Base-by-base conservation (phyloP, 2,888 invertebrate genomes). In the Megaustenia siamemsis region DNA sequence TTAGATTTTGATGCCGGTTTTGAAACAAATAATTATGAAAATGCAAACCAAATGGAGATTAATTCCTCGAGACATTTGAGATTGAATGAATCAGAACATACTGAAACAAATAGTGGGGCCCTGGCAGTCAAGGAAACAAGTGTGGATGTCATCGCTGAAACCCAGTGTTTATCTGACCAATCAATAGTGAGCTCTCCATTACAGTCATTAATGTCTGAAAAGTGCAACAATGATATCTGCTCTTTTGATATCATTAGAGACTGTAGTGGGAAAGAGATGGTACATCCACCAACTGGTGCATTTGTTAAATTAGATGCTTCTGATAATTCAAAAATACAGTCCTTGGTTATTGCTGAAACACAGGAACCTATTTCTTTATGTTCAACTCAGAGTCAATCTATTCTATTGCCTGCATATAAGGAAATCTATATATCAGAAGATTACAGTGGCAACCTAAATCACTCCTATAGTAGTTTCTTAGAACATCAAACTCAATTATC, bases 311-410 rank as follows among this genome's bases (percentile, higher is more conserved):
- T 38, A 21, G 10, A 24, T 71, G 18, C 73, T 49, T 10, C 5
- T 38, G 3, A 6, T 2, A 45, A 28, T 12, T 1, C 24, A 18
- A n/a, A 73, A 35, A 45, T 45, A 49, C 49, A 73, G 49, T 28
- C 73, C 24, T 1, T 32, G 21, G 49, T 35, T 32, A 35, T 73
- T 49, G 49, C 28, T 73, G 73, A 49, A 15, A 49, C 32, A 6
- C 78, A 78, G 66, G 78, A 66, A 78, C 63, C 78, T 28, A 3
- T 40, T 40, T 63, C 78, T 32, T 43, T 18, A 60, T 43, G 60
- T 40, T 78, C 78, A 43, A 8, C 18, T 66, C 43, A 18, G 24
- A 63, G 63, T 28, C 78, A 78, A 45, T 78, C 78, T 45, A 78
- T 78, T 28, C 78, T 78, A 8, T 45, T 21, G 15, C 38, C 77